Evolutionary conservation across 2,113 vertebrate genomes (phyloP).

Genomic region (Oxygymnocypris stewartii): DNA sequence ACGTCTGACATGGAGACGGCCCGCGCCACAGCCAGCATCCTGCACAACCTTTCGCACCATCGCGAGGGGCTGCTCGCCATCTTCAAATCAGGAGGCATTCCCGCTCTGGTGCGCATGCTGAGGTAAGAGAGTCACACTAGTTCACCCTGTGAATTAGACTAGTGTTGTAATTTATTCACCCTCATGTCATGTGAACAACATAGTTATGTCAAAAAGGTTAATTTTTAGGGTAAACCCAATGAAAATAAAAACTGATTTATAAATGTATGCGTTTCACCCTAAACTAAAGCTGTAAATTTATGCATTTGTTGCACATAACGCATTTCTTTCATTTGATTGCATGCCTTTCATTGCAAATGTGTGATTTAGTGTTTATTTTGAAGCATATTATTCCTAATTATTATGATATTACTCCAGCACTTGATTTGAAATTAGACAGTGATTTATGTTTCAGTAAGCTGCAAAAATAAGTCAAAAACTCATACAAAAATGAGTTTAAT

Average conservation of each 20-base stretch:
- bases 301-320: no score
- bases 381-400: background rate
- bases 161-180: no score
- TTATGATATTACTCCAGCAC: background rate
- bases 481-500: background rate
- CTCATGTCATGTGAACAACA: no score
- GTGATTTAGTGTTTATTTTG: no score
- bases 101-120: constrained; percentile 94
- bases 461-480: background rate
- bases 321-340: background rate
- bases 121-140: constrained; percentile 73
- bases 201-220: no score
- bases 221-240: no score
- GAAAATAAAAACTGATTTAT: no score
- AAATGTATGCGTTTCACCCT: no score
- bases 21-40: constrained; percentile 93
- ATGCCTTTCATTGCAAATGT: background rate
- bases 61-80: constrained; percentile 92
- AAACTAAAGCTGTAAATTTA: no score
- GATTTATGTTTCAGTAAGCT: background rate
- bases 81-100: constrained; percentile 96
- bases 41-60: constrained; percentile 97
- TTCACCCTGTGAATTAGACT: background rate
- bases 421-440: background rate
- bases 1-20: constrained; percentile 93